These are phyloP conservation scores for Chrysogorgia sp. DNA, from an alignment of 92 coral and sea anemone genomes.

Conservation along the genomic window DNA sequence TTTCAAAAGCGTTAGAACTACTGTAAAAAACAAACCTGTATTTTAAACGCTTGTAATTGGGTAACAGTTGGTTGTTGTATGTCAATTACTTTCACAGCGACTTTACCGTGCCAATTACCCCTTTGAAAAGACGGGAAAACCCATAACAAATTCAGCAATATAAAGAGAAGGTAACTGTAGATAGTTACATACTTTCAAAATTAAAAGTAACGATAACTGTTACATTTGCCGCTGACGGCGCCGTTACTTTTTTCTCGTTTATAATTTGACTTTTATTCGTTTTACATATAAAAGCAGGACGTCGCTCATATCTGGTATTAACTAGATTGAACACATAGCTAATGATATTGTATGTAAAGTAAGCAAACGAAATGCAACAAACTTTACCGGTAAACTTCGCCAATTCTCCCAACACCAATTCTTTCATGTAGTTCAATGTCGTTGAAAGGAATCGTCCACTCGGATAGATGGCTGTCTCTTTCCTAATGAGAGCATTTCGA, in stretches of 20 bases:
- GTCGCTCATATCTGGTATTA: too few species aligned
- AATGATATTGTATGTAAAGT: neutral
- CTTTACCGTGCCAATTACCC: constrained; percentile 99
- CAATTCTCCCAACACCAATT: constrained; percentile 88
- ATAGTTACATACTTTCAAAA: neutral
- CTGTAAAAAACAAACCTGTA: constrained; percentile 57
- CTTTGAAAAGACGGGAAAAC: too few species aligned
- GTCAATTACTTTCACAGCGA: constrained; percentile 94
- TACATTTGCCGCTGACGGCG: too few species aligned
- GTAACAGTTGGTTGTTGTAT: constrained; percentile 94
- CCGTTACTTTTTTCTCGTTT: too few species aligned
- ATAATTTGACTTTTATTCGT: too few species aligned
- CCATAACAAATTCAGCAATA: too few species aligned
- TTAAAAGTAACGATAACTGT: too few species aligned
- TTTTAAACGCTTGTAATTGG: constrained; percentile 92
- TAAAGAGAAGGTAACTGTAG: neutral
- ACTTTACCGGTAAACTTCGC: constrained; percentile 70
- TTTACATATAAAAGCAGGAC: too few species aligned
- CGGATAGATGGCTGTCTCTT: constrained; percentile 90
- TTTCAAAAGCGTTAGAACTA: neutral
- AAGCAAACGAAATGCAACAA: neutral
- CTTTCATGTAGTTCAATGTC: constrained; percentile 72
- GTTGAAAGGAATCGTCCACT: constrained; percentile 90
- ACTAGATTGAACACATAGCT: neutral
- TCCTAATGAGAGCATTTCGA: constrained; percentile 59